Evolutionary conservation across 2,888 invertebrate species (phyloP).

Genomic region (Ceramica pisi): DNA sequence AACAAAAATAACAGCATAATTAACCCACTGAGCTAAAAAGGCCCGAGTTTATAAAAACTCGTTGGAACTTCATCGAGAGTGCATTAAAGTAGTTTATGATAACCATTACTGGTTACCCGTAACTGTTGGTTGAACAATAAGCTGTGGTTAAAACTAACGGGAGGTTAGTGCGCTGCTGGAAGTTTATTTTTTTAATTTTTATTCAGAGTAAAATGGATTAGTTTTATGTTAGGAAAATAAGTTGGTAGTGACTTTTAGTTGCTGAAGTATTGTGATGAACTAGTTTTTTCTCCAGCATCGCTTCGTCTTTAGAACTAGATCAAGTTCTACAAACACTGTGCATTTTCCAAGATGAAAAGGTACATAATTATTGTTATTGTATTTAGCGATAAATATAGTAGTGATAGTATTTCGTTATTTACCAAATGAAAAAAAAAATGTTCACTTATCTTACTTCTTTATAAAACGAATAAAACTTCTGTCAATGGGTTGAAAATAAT

Average conservation of each 20-base stretch:
- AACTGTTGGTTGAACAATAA: conserved; percentile 53
- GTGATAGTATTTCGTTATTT: no score
- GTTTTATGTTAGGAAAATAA: conserved; percentile 18
- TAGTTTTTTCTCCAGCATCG: not conserved
- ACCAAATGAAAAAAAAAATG: no score
- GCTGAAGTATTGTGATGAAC: not conserved
- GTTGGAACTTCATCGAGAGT: conserved; percentile 39
- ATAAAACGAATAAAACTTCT: no score
- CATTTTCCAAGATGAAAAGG: not conserved
- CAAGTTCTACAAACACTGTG: not conserved
- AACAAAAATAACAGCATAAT: conserved; percentile 2
- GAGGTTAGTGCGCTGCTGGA: conserved; percentile 24
- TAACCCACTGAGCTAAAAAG: conserved; percentile 16
- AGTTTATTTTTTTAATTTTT: conserved; percentile 29
- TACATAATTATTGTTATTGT: no score
- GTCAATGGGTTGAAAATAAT: no score
- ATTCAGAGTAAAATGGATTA: conserved; percentile 8
- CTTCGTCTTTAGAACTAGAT: no score
- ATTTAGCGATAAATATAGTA: no score
- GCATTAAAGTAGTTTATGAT: conserved; percentile 49
- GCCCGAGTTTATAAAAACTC: conserved; percentile 44
- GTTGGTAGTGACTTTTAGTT: not conserved
- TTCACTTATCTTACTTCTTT: no score
- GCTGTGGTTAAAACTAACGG: conserved; percentile 41
- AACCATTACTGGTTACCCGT: conserved; percentile 34